Base-by-base conservation (phyloP, 2,797 vertebrate genomes). In the Mormyrus hasselquistii region DNA sequence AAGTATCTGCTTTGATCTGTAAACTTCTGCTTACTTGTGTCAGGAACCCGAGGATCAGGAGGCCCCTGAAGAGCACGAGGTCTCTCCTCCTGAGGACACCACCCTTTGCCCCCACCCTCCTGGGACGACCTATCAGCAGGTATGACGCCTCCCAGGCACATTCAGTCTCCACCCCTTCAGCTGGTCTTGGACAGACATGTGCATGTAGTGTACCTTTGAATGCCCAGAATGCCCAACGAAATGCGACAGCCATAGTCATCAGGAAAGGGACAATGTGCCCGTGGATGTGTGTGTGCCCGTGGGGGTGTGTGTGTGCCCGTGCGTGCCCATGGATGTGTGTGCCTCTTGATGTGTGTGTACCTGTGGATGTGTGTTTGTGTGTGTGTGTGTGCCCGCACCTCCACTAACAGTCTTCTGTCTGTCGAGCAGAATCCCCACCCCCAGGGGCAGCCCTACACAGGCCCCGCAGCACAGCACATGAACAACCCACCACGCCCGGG, bases 21-120 rank as follows among this genome's bases (percentile, higher is more conserved):
- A 29, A 53, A 34, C 49, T 34, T 59, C 38, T 83, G 47, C 65
- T 41, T 89, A 59, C 22, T 85, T 92, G 93, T 95, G 92, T 92
- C 62, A 99, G 99, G 99, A 99, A 94, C 98, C 97, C 55, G 98
- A 99, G 93, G 98, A 99, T 94, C 98, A 98, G 95, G 98, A 99
- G 94, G 98, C 97, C 90, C 97, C 98, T 69, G 98, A 99, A 91
- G 98, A 99, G 94, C 98, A 99, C 93, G 98, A 99, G 90, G 97
- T 98, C n/a, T 98, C 98, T 93, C 98, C 98, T 88, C 98, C 98
- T 25, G 99, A 99, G 95, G 99, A 99, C 95, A 98, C 98, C 2
- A 97, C 98, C 83, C 95, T 99, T 89, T 99, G 99, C 94, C 98
- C 99, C 6, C 97, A 99, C 94, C 99, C 99, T 94, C 98, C 98